Evolutionary conservation across 2,797 vertebrate genomes (phyloP).

Genomic region (Diceros bicornis): DNA sequence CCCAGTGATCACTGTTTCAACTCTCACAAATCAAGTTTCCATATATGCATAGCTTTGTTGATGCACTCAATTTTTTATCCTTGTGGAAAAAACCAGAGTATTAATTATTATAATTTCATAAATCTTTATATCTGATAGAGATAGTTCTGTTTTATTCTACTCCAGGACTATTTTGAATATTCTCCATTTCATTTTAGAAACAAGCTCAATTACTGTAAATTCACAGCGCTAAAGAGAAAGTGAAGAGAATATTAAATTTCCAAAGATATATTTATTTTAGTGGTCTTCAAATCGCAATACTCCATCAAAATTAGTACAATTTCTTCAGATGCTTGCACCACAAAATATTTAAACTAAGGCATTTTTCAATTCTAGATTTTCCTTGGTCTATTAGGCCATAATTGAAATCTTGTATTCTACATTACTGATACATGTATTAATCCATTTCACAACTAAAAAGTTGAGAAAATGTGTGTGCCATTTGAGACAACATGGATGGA

Average conservation of each 20-base stretch:
- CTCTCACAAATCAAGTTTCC: not conserved
- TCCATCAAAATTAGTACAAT: not conserved
- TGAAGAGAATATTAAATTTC: not conserved
- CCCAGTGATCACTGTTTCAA: not conserved
- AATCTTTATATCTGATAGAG: not conserved
- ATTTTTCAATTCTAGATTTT: not conserved
- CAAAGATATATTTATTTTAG: not conserved
- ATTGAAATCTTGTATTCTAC: not conserved
- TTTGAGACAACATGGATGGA: no score
- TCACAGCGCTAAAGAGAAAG: not conserved
- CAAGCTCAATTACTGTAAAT: not conserved
- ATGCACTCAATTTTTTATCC: not conserved
- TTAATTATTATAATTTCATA: not conserved
- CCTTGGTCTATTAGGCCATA: not conserved
- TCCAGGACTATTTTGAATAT: conserved; percentile 17
- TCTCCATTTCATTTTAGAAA: not conserved
- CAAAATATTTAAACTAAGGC: not conserved
- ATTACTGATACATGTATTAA: not conserved
- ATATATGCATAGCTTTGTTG: not conserved
- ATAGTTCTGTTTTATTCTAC: not conserved
- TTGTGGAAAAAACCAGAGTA: not conserved
- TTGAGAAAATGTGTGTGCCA: not conserved
- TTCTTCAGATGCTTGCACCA: not conserved
- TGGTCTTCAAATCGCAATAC: not conserved
- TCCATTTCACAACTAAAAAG: not conserved